Base-by-base conservation (phyloP, 1,140 invertebrate genomes). In the Heliothis subflexa region DNA sequence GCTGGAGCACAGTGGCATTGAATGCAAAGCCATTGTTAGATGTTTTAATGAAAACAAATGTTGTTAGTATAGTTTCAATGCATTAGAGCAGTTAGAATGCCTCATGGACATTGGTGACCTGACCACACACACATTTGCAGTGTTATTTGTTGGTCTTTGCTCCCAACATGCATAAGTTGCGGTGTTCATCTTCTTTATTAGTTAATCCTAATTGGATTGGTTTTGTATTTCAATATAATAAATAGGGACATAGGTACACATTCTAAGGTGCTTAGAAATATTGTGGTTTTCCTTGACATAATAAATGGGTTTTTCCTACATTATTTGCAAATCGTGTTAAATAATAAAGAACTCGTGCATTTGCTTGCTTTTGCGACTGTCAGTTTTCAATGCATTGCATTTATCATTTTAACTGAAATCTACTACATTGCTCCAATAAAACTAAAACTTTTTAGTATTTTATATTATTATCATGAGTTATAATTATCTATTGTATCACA, bases 301-400 rank as follows among this genome's bases (percentile, higher is more conserved):
- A 25, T 33, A 33, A 28, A 61, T 61, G 9, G 33, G 33, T 14
- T 33, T 55, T 21, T 16, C 54, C 54, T 55, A 55, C 16, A 55
- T 33, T 61, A 5, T 7, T 3, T 61, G 25, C 11, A 33, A 3
- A 7, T 14, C 5, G 28, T 61, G 21, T 55, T 18, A 11, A 21
- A 12, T 25, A 3, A 25, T 2, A 12, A 25, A 59, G 54, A 49
- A 14, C 3, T 14, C 14, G 3, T 50, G 18, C 62, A 12, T 49
- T 49, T 49, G 62, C 40, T 16, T 49, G 64, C 66, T 70, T n/a
- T 7, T 70, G 66, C 66, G 66, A 70, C 13, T 52, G 66, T 52
- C 18, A 52, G 1, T n/a, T 70, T 2, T 28, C 18, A 21, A 66
- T n/a, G 16, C 16, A 64, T 47, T 21, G 45, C 62, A 66, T 40